Evolutionary conservation across 2,797 vertebrate species (phyloP).

Genomic region (Pteropus rufus): DNA sequence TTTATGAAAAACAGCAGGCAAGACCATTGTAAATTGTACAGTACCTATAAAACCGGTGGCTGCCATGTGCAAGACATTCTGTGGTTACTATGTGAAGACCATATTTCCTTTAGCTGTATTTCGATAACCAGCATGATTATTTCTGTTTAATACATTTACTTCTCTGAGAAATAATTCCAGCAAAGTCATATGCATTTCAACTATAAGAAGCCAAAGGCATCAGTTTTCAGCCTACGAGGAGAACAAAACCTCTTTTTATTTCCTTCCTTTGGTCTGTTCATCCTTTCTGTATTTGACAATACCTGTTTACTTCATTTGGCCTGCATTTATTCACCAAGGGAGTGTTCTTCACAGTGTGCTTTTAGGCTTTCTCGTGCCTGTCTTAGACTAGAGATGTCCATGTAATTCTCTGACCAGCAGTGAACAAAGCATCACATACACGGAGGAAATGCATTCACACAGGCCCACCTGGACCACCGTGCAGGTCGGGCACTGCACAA

Average conservation of each 20-base stretch:
- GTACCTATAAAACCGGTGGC: neutral
- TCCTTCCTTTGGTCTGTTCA: neutral
- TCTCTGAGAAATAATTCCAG: conserved; percentile 36
- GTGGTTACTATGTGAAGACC: neutral
- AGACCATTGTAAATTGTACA: neutral
- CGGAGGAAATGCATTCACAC: neutral
- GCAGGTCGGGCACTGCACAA: neutral
- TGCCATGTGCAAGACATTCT: neutral
- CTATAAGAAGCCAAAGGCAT: neutral
- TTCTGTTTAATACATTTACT: conserved; percentile 24
- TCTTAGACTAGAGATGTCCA: neutral
- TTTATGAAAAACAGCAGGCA: neutral
- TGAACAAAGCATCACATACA: neutral
- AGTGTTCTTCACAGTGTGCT: neutral
- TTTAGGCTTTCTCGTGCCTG: neutral
- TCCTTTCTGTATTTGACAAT: neutral
- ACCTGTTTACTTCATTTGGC: neutral
- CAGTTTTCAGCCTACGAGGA: neutral
- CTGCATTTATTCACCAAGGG: neutral
- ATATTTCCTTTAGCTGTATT: neutral
- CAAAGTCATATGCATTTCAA: neutral
- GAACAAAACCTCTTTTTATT: neutral
- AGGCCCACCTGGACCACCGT: neutral
- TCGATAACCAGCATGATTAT: neutral
- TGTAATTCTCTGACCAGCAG: neutral